Percentiles rank a stretch among this genome's conserved stretches.
These are phyloP conservation scores for Erebia ligea DNA, from an alignment of 2,888 invertebrate species.

Conservation along the genomic window DNA sequence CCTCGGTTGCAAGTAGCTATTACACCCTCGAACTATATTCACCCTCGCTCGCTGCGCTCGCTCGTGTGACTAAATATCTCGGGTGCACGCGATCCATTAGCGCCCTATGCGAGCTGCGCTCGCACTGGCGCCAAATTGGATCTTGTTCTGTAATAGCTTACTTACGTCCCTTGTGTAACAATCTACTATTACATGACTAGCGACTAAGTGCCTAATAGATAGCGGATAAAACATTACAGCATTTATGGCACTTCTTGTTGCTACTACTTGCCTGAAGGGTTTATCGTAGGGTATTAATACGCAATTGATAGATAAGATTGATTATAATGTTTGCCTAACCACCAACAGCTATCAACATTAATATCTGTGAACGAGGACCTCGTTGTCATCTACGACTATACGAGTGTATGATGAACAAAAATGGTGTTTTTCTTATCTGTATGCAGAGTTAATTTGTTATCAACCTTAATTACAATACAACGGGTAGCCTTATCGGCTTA, in stretches of 20 bases:
- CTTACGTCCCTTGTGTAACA: too few relatives aligned
- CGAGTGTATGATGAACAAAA: not conserved
- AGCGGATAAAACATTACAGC: slow-evolving; percentile 11
- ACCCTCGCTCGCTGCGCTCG: too few relatives aligned
- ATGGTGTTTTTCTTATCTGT: not conserved
- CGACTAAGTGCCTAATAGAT: not conserved
- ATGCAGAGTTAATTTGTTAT: not conserved
- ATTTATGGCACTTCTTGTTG: slow-evolving; percentile 3
- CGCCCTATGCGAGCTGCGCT: too few relatives aligned
- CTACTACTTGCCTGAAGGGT: slow-evolving; percentile 14
- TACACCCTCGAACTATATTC: too few relatives aligned
- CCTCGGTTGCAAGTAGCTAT: too few relatives aligned
- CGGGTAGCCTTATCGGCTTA: too few relatives aligned
- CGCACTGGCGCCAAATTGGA: too few relatives aligned
- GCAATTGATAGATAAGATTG: slow-evolving; percentile 21
- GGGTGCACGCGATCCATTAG: too few relatives aligned
- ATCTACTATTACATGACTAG: slow-evolving; percentile 2
- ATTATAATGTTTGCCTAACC: slow-evolving; percentile 3
- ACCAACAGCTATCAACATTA: not conserved
- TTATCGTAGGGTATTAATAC: slow-evolving; percentile 9
- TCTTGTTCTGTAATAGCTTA: too few relatives aligned
- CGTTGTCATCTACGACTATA: not conserved
- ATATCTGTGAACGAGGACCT: not conserved
- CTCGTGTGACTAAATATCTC: too few relatives aligned
- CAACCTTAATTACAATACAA: not conserved